A percentile compares a stretch with the other conserved stretches of the same genome.
Conservation (phyloP, 2,888 invertebrate species). For the Phlogophora meticulosa region DNA sequence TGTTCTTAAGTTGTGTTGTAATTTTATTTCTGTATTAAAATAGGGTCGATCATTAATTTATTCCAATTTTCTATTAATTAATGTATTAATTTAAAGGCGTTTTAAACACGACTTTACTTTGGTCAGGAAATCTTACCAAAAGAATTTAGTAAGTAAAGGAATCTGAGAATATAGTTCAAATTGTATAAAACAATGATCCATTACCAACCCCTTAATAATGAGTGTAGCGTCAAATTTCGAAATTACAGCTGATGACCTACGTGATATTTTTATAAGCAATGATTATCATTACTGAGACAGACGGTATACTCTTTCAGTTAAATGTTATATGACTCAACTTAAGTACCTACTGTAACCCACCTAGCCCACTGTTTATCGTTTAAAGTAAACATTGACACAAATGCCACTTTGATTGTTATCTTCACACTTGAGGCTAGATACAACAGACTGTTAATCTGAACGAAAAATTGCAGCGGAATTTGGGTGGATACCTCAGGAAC, state of each 20-base stretch:
- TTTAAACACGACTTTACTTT: background rate
- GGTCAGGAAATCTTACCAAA: background rate
- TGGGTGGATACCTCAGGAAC: too few relatives aligned
- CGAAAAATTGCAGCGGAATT: too few relatives aligned
- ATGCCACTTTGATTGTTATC: slow-evolving; percentile 11
- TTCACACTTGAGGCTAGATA: slow-evolving; percentile 4
- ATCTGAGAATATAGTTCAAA: too few relatives aligned
- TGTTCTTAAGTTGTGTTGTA: background rate
- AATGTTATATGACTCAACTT: slow-evolving; percentile 26
- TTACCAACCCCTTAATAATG: slow-evolving; percentile 1
- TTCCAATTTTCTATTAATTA: background rate
- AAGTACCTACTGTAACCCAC: slow-evolving; percentile 2
- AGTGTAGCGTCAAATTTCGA: background rate
- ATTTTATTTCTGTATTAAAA: too few relatives aligned
- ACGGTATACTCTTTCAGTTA: background rate
- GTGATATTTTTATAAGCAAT: slow-evolving; percentile 27
- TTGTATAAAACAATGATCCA: too few relatives aligned
- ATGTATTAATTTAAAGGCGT: too few relatives aligned
- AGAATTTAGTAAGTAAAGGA: too few relatives aligned
- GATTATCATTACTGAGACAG: background rate
- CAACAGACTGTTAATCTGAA: background rate
- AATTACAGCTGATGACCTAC: too few relatives aligned
- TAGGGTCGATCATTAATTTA: background rate
- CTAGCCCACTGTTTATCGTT: slow-evolving; percentile 34
- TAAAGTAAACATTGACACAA: slow-evolving; percentile 27